Percentiles rank a stretch among this genome's conserved stretches.
Evolutionary conservation across 2,888 invertebrate species (phyloP).

Genomic region (Limnephilus auricula): DNA sequence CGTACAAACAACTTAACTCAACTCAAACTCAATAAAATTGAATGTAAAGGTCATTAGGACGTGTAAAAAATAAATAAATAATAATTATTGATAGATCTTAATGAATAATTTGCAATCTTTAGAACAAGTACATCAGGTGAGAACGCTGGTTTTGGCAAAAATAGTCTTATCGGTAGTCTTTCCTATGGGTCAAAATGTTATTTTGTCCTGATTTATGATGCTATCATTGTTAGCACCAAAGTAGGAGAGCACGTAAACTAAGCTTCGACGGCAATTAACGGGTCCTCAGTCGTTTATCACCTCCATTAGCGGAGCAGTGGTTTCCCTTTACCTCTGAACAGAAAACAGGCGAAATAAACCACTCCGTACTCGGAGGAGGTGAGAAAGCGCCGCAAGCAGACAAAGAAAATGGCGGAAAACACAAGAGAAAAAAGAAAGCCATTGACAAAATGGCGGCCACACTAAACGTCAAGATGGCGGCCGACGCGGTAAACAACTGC

Average conservation of each 20-base stretch:
- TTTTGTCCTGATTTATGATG: not conserved
- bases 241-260: not conserved
- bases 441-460: constrained; percentile 11
- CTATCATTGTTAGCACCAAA: not conserved
- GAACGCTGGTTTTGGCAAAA: not conserved
- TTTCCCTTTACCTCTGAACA: not conserved
- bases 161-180: not conserved
- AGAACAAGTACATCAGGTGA: not conserved
- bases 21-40: too few relatives aligned
- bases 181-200: not conserved
- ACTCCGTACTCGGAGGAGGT: not conserved
- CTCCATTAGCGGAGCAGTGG: not conserved
- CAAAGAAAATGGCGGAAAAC: not conserved
- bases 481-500: not conserved
- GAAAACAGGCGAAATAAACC: constrained; percentile 11
- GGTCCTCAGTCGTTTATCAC: not conserved
- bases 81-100: too few relatives aligned
- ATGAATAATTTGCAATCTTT: not conserved
- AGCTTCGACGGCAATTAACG: not conserved
- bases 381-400: not conserved
- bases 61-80: too few relatives aligned
- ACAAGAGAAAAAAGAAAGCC: not conserved
- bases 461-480: constrained; percentile 29
- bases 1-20: too few relatives aligned
- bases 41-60: too few relatives aligned